A percentile compares a stretch with the other conserved stretches of the same genome.
These are phyloP conservation scores for Eurois occulta DNA, from an alignment of 2,888 invertebrate genomes.

Conservation along the genomic window DNA sequence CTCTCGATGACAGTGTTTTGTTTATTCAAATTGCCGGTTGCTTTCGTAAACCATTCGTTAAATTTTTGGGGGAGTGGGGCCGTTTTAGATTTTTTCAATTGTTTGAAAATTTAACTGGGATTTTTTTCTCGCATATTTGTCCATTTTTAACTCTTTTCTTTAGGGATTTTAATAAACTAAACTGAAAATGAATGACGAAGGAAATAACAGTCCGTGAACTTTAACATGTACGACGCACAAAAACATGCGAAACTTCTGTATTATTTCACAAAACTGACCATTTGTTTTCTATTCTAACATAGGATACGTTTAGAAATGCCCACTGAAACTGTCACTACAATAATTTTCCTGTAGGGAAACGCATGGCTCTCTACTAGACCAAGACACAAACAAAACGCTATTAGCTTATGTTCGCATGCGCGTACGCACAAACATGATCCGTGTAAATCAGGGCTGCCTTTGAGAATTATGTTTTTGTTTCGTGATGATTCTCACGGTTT, in stretches of 20 bases:
- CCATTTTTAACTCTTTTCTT: conserved; percentile 10
- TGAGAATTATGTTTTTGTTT: conserved; percentile 46
- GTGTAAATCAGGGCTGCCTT: conserved; percentile 64
- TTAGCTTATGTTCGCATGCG: conserved; percentile 66
- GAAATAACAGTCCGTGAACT: neutral
- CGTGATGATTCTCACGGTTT: conserved; percentile 55
- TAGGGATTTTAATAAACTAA: neutral
- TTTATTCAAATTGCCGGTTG: conserved; percentile 52
- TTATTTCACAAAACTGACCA: neutral
- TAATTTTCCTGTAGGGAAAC: conserved; percentile 50
- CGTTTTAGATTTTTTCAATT: neutral
- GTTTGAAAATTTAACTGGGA: neutral
- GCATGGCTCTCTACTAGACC: conserved; percentile 48
- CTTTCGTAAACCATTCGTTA: conserved; percentile 43
- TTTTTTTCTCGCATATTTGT: conserved; percentile 19
- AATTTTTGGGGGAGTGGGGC: conserved; percentile 29
- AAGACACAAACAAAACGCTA: conserved; percentile 66
- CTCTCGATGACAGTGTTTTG: conserved; percentile 66
- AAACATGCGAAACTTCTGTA: conserved; percentile 3
- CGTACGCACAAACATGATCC: conserved; percentile 62
- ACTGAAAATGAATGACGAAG: neutral
- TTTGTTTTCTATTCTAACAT: conserved; percentile 6
- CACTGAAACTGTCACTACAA: conserved; percentile 25
- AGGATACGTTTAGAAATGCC: conserved; percentile 8
- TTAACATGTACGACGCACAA: conserved; percentile 17